Conservation (phyloP, 2,797 vertebrate genomes). For the Arremon brunneinucha region DNA sequence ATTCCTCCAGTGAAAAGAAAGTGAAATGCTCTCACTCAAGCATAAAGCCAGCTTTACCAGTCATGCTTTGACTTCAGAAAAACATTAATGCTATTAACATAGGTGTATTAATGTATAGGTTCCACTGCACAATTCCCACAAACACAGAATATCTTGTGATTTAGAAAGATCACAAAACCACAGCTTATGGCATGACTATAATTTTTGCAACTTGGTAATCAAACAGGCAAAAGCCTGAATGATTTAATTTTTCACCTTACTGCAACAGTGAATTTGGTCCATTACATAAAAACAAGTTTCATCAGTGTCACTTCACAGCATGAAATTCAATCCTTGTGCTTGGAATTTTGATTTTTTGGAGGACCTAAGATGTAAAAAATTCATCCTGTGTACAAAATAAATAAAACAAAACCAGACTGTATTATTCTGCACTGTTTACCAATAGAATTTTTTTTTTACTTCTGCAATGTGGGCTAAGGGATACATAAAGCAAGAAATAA, state of each 20-base stretch:
- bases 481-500: slow-evolving; percentile 57
- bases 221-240: neutral
- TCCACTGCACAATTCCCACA: neutral
- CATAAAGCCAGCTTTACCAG: slow-evolving; percentile 11
- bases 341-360: neutral
- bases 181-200: neutral
- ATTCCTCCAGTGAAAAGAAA: slow-evolving; percentile 47
- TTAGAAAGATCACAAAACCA: neutral
- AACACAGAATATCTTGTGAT: neutral
- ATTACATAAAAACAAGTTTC: neutral
- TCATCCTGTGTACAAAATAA: neutral
- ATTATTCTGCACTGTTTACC: neutral
- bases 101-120: neutral
- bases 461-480: slow-evolving; percentile 45
- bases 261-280: neutral
- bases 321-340: neutral
- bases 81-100: neutral
- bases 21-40: slow-evolving; percentile 24
- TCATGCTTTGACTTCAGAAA: neutral
- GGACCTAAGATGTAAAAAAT: neutral
- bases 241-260: neutral
- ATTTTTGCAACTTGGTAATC: neutral
- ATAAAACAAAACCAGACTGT: neutral
- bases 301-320: neutral
- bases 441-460: neutral